Base-by-base conservation (phyloP, 2,797 vertebrate species). In the Lemur catta region DNA sequence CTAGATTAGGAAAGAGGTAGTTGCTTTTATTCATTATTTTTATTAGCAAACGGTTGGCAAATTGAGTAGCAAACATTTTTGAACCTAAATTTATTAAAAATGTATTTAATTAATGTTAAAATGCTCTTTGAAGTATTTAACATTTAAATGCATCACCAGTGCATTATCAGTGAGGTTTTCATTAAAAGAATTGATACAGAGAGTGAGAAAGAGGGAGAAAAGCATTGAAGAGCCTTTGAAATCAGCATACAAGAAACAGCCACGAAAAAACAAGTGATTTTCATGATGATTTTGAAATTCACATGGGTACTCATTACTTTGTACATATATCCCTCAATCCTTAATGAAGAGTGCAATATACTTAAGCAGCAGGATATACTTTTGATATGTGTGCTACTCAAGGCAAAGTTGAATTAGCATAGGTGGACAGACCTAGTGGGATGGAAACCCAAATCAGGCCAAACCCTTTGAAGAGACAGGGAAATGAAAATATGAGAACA, bases 21-120 rank as follows among this genome's bases (percentile, higher is more conserved):
- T 67, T 95, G 63, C 72, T 95, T 93, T 14, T 90, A 80, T 38
- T 97, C 69, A n/a, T 86, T 95, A 43, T 97, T 96, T 97, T 86
- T 52, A 97, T 98, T 93, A 97, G 81, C 92, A 98, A 98, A 94
- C 88, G 97, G 82, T 96, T 96, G 98, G 63, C 78, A 97, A 96
- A 71, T 93, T 74, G 89, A 97, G 84, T 96, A 98, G 65, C 52
- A 98, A 98, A 97, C 11, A 85, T 97, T 97, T 97, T 78, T 6
- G 28, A 95, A 88, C 35, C 59, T 78, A 87, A 80, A 46, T 71
- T 71, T 78, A 61, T 69, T 72, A 50, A 8, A 61, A 78, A 81
- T 79, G 35, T 1, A 48, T 65, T 57, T 43, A 26, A 72, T 78
- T 86, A 24, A 84, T 59, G 33, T 69, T 33, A 67, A 95, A 76